Evolutionary conservation across 2,888 invertebrate species (phyloP).

Genomic region (Lissonota sp.): DNA sequence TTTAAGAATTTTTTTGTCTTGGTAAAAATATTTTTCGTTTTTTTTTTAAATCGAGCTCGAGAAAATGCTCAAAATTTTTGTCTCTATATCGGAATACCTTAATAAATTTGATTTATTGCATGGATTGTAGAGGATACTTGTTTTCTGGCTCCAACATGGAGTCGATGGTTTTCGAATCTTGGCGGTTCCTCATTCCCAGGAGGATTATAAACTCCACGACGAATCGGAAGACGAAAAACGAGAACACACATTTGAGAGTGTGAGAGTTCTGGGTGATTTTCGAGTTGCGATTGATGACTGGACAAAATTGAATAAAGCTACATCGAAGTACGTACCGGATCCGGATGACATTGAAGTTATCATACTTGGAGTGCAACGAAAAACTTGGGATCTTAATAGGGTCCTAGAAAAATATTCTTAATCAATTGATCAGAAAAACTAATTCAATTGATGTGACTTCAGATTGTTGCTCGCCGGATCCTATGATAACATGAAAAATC

Average conservation of each 20-base stretch:
- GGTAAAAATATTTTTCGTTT: no score
- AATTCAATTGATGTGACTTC: conserved; percentile 12
- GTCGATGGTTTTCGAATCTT: conserved; percentile 77
- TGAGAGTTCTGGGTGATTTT: conserved; percentile 69
- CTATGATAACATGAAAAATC: conserved; percentile 69
- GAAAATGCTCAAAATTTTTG: no score
- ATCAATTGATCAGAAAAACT: no score
- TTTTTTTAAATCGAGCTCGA: no score
- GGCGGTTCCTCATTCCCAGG: conserved; percentile 72
- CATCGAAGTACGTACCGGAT: conserved; percentile 70
- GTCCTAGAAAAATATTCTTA: no score
- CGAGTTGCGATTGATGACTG: conserved; percentile 72
- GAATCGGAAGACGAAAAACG: conserved; percentile 53
- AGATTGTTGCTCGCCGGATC: conserved; percentile 78
- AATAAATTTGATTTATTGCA: not conserved
- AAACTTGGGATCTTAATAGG: no score
- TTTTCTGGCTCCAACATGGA: conserved; percentile 74
- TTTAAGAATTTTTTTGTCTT: no score
- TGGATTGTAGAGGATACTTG: conserved; percentile 69
- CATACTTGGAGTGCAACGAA: no score
- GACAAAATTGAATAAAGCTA: conserved; percentile 66
- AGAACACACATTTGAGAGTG: conserved; percentile 63
- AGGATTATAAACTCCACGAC: conserved; percentile 67
- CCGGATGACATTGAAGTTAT: no score
- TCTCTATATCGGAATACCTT: no score